These are phyloP conservation scores for Thalpophila matura DNA, from an alignment of 2,888 invertebrate species.

Conservation along the genomic window DNA sequence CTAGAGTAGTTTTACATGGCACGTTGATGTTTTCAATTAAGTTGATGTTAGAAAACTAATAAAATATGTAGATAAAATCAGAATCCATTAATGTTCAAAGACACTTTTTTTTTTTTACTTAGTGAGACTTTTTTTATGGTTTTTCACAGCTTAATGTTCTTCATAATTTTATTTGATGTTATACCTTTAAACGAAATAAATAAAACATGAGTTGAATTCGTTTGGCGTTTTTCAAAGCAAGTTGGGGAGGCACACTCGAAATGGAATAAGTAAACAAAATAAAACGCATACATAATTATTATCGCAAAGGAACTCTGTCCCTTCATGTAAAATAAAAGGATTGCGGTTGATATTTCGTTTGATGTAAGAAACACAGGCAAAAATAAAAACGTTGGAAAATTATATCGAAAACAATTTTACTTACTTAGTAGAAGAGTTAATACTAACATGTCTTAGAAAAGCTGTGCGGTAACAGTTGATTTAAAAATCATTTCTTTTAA, in stretches of 20 bases:
- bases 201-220: slow-evolving; percentile 41
- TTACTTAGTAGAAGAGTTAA: background rate
- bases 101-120: too few species aligned
- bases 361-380: slow-evolving; percentile 4
- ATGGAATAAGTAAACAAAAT: slow-evolving; percentile 29
- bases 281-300: slow-evolving; percentile 29
- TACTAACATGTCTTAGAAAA: too few species aligned
- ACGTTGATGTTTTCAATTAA: too few species aligned
- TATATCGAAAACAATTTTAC: background rate
- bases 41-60: too few species aligned
- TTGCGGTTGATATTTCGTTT: slow-evolving; percentile 13
- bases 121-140: background rate
- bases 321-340: slow-evolving; percentile 32
- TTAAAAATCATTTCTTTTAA: too few species aligned
- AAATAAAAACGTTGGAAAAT: background rate
- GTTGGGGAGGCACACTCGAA: slow-evolving; percentile 15
- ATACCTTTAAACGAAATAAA: slow-evolving; percentile 25
- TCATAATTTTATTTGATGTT: slow-evolving; percentile 20
- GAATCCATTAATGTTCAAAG: too few species aligned
- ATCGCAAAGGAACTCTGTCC: slow-evolving; percentile 6
- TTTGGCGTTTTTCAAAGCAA: slow-evolving; percentile 28
- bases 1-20: too few species aligned
- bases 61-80: too few species aligned
- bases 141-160: slow-evolving; percentile 2
- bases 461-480: too few species aligned